Evolutionary conservation across 1,140 invertebrate genomes (phyloP), one percentile per base, ranked within the genome.

Genomic region (Anoplophora glabripennis): DNA sequence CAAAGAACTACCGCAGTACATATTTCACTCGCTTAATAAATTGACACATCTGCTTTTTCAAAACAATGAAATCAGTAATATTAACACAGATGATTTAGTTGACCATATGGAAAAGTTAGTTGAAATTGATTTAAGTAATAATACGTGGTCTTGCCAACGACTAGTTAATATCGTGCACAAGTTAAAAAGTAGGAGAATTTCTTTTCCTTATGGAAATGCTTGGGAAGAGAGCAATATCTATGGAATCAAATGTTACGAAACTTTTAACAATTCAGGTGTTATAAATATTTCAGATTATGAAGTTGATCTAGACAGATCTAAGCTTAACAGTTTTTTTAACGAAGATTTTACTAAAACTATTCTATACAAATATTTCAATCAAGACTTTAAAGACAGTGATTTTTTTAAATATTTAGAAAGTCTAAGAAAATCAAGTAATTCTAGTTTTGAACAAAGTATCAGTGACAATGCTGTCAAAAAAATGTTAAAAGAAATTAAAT

Each of bases 121-220:
- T 4, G 14, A 28, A 9, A 14, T 48, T 48, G 21, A 18, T 28
- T 5, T 48, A 10, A 33, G 34, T 28, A 14, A 7, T 11, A 48
- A 48, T 34, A 48, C 11, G 12, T 48, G n/a, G n/a, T 15, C 46
- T 9, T 48, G 46, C 18, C 18, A 48, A n/a, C n/a, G 34, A 5
- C n/a, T 48, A 10, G 34, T 48, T 28, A 18, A 48, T 15, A 48
- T 48, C 12, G n/a, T 48, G 14, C 46, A 48, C 18, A 33, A 48
- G 11, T 21, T 48, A 18, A 21, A 33, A 34, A 48, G 28, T n/a
- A 34, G 9, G 18, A 9, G 14, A 33, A 14, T 48, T 12, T 33
- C 9, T 34, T 14, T 48, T 28, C 8, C 46, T 9, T 48, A 48
- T n/a, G 46, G 46, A 11, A 0, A 1, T 3, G 28, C 46, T 1